A percentile compares a stretch with the other conserved stretches of the same genome.
phyloP scores from a whole-genome alignment of 2,113 vertebrate species.

The Pygoscelis antarcticus region DNA sequence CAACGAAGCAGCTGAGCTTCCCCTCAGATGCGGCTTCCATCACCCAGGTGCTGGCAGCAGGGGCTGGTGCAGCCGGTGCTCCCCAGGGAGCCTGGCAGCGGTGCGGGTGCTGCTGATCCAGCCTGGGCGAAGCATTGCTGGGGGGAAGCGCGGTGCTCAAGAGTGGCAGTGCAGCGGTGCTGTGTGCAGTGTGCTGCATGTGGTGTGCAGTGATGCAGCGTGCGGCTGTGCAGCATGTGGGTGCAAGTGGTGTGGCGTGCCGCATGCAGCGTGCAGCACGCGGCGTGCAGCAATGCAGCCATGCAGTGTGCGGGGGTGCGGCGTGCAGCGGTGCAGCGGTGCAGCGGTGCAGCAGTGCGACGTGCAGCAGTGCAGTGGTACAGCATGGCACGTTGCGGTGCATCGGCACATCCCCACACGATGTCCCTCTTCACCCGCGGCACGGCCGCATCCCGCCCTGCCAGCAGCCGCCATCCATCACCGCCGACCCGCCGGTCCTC shows the following conservation, averaged over 20 bases:
- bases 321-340: neutral
- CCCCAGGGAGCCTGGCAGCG: neutral
- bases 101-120: neutral
- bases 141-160: neutral
- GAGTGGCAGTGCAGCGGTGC: neutral
- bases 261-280: neutral
- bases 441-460: constrained; percentile 32
- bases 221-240: too few species aligned
- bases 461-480: constrained; percentile 79
- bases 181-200: neutral
- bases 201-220: fast-evolving
- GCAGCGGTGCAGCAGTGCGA: neutral
- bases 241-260: neutral
- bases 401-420: constrained; percentile 70
- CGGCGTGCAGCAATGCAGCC: too few species aligned
- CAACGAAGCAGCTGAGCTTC: too few species aligned
- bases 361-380: fast-evolving
- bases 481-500: constrained; percentile 64
- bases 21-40: neutral
- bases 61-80: neutral
- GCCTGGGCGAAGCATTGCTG: neutral
- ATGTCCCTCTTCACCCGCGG: constrained; percentile 82
- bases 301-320: too few species aligned
- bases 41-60: neutral
- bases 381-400: neutral